Evolutionary conservation across 2,888 invertebrate species (phyloP), one percentile per base, ranked within the genome.

Genomic region (Aricia artaxerxes): DNA sequence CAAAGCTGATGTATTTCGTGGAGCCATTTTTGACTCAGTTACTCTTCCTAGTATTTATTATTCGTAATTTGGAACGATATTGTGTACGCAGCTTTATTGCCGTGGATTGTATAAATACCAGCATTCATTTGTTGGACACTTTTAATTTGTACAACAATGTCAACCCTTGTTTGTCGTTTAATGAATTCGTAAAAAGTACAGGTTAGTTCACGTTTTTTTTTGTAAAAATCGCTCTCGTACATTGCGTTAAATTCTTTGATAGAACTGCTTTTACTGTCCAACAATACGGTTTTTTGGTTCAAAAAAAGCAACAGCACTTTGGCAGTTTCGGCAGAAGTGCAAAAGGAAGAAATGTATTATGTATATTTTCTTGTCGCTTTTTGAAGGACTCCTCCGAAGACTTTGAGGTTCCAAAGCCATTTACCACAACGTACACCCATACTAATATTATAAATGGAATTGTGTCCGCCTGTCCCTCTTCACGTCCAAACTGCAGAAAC

Each of bases 121-220:
- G 16, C 76, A 53, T 35, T 76, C 76, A 53, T 76, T 57, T 76
- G 76, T 57, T 53, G 73, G 53, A 31, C 76, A 57, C 35, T 76
- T 76, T 57, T 76, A 76, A 76, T 76, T 76, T 76, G 76, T 57
- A 35, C 35, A 76, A 76, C 53, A 53, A 35, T 16, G 53, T 53
- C 53, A 76, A 13, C 53, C 76, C 76, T 57, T 76, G 76, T 76
- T 76, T 75, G 35, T 75, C 53, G 53, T 76, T 76, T 49, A 53
- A 76, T 57, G 4, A 76, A 57, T 35, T 16, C 9, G 35, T 38
- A 35, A 76, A 76, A 76, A 53, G 49, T 31, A 16, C 44, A 76
- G 13, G 75, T 75, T n/a, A 57, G 31, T 73, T 40, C 7, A 5
- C 38, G 72, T 7, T 57, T n/a, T 24, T 24, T 61, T n/a, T 61